These are phyloP conservation scores for Reticulitermes speratus DNA, from an alignment of 1,140 invertebrate genomes.

Conservation along the genomic window DNA sequence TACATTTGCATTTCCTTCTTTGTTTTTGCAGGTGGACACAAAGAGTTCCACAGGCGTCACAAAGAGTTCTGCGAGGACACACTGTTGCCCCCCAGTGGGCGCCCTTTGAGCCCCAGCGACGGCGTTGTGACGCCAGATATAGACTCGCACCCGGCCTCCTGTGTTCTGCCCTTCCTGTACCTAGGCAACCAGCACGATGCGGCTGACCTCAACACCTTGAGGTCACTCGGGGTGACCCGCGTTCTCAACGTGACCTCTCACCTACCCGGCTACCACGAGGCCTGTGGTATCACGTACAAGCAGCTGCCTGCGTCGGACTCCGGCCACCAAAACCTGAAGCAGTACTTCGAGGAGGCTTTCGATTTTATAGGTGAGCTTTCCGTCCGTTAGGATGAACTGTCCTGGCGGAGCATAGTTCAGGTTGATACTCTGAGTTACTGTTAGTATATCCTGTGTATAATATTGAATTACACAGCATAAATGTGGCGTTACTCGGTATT, in stretches of 20 bases:
- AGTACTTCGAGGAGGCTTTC: slow-evolving; percentile 90
- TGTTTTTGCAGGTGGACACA: slow-evolving; percentile 62
- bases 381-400: too few species aligned
- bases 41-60: slow-evolving; percentile 65
- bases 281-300: slow-evolving; percentile 73
- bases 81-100: slow-evolving; percentile 45
- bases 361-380: slow-evolving; percentile 82
- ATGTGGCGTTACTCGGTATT: too few species aligned
- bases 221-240: slow-evolving; percentile 64
- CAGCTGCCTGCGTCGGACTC: slow-evolving; percentile 82
- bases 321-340: slow-evolving; percentile 84
- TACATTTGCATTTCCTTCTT: neutral
- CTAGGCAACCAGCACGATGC: slow-evolving; percentile 85
- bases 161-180: slow-evolving; percentile 84
- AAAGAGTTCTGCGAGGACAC: slow-evolving; percentile 64
- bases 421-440: too few species aligned
- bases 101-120: slow-evolving; percentile 42
- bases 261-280: slow-evolving; percentile 67
- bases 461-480: too few species aligned
- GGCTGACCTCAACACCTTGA: slow-evolving; percentile 66
- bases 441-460: too few species aligned
- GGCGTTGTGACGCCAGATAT: slow-evolving; percentile 55
- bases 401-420: too few species aligned
- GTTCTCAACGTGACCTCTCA: slow-evolving; percentile 85
- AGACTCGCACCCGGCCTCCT: slow-evolving; percentile 73